Evolutionary conservation across 2,797 vertebrate genomes (phyloP).

Genomic region (Arctocebus calabarensis): DNA sequence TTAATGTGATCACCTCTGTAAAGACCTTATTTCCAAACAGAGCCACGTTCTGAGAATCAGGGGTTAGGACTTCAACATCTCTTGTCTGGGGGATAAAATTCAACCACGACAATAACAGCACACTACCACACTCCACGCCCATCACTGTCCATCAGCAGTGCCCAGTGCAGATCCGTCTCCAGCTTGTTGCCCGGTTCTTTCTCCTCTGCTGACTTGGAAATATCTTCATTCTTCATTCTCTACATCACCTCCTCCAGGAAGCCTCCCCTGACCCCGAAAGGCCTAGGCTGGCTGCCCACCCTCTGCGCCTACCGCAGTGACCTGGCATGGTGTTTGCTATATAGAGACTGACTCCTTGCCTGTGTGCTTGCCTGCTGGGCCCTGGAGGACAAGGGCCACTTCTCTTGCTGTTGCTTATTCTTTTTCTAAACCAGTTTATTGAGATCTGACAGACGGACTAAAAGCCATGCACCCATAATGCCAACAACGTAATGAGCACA

Average conservation of each 20-base stretch:
- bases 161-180: background rate
- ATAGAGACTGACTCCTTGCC: no score
- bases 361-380: background rate
- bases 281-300: background rate
- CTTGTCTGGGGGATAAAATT: background rate
- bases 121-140: no score
- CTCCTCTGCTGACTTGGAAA: background rate
- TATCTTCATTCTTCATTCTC: background rate
- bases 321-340: background rate
- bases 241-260: background rate
- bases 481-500: background rate
- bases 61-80: background rate
- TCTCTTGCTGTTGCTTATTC: background rate
- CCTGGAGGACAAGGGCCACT: background rate
- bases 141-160: fast-evolving
- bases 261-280: background rate
- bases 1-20: background rate
- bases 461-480: no score
- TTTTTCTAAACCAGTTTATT: background rate
- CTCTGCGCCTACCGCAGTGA: background rate
- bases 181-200: background rate
- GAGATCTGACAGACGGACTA: background rate
- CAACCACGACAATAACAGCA: background rate
- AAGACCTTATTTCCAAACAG: background rate
- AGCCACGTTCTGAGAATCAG: background rate